Evolutionary conservation across 2,113 vertebrate species (phyloP).

Genomic region (Sylvia atricapilla): DNA sequence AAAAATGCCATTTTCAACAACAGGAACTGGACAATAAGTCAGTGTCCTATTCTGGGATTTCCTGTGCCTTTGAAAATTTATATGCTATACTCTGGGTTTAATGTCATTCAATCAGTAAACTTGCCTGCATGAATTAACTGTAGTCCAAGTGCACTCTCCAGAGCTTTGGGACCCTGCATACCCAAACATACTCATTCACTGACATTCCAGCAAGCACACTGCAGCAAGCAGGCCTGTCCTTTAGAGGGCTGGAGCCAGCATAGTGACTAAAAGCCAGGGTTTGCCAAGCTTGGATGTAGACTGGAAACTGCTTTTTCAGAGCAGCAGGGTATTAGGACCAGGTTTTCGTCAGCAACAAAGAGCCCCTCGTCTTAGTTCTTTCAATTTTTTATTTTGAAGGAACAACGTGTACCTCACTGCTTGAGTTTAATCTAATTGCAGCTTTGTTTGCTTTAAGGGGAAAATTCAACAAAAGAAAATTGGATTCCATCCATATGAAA

Average conservation of each 20-base stretch:
- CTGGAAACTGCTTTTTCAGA: background rate
- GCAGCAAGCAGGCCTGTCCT: background rate
- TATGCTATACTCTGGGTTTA: background rate
- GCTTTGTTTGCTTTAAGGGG: background rate
- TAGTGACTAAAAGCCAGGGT: background rate
- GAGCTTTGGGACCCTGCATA: fast-evolving
- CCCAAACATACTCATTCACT: fast-evolving
- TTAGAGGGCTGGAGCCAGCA: background rate
- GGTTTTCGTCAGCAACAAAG: background rate
- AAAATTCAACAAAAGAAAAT: background rate
- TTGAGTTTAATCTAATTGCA: background rate
- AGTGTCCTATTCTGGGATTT: background rate
- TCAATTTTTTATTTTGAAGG: background rate
- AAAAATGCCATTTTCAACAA: background rate
- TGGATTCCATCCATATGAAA: background rate
- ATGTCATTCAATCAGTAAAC: background rate
- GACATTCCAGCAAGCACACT: background rate
- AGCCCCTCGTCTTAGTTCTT: background rate
- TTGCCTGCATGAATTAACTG: background rate
- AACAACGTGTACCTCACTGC: background rate
- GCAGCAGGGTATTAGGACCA: background rate
- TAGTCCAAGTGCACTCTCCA: background rate
- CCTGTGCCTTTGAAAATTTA: background rate
- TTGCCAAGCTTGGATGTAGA: background rate
- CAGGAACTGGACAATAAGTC: background rate